Conservation (phyloP, 2,113 vertebrate species). For the Megaceryle maxima region DNA sequence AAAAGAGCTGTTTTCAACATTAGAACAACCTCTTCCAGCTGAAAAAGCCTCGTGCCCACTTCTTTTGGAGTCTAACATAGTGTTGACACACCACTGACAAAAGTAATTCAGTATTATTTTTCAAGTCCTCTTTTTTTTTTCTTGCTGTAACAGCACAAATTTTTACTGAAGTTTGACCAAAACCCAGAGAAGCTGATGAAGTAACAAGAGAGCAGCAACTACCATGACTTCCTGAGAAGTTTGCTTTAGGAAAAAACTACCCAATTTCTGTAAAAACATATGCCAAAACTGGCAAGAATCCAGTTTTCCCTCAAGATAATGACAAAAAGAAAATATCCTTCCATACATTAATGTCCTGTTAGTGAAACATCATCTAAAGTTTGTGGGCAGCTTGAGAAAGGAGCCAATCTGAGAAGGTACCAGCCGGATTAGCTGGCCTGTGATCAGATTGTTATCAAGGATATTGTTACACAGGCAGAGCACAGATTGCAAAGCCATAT, state of each 20-base stretch:
- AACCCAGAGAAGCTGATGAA: background rate
- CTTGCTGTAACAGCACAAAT: background rate
- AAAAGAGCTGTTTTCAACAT: background rate
- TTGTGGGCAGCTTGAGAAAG: background rate
- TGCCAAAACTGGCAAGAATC: background rate
- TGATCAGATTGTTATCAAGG: background rate
- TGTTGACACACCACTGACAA: background rate
- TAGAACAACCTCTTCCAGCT: background rate
- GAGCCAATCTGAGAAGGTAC: background rate
- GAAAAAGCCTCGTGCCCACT: background rate
- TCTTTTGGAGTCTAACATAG: background rate
- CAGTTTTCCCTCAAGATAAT: background rate
- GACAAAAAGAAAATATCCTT: background rate
- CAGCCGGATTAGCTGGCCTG: background rate
- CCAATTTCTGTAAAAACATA: background rate
- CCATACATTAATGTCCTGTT: rapidly evolving
- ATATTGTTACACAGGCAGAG: background rate
- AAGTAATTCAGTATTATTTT: background rate
- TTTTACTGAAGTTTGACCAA: background rate
- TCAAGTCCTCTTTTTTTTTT: background rate
- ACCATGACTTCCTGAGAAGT: background rate
- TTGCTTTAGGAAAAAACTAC: background rate
- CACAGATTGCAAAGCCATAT: background rate
- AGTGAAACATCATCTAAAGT: background rate
- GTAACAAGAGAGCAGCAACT: background rate